Percentiles rank a stretch among this genome's conserved stretches.
phyloP scores from a whole-genome alignment of 2,113 vertebrate genomes.

The Pelodiscus sinensis region DNA sequence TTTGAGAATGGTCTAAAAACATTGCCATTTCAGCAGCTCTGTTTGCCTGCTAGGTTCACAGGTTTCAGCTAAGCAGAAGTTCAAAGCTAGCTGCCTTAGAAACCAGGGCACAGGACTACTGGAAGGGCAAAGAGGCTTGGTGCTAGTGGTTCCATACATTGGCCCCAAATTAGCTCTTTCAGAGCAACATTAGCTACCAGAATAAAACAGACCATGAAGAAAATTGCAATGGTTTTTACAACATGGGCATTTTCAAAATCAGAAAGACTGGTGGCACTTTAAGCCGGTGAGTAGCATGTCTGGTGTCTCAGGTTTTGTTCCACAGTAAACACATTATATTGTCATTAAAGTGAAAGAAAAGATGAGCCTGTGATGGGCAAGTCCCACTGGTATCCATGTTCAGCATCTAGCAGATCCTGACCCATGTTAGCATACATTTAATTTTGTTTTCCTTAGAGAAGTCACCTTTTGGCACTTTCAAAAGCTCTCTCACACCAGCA shows the following conservation, averaged over 20 bases:
- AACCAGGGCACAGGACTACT: background rate
- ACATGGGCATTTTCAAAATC: no score
- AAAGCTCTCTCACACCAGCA: constrained; percentile 47
- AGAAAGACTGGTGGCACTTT: accelerated
- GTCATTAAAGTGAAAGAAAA: background rate
- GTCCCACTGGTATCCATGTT: background rate
- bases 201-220: background rate
- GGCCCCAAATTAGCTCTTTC: background rate
- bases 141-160: background rate
- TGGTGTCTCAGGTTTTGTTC: accelerated
- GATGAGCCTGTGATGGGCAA: background rate
- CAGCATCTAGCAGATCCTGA: constrained; percentile 30
- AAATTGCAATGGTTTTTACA: background rate
- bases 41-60: constrained; percentile 21
- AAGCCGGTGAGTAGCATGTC: background rate
- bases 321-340: background rate
- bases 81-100: background rate
- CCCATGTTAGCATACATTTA: constrained; percentile 38
- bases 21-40: background rate
- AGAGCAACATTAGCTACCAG: background rate
- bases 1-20: background rate
- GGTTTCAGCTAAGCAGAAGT: constrained; percentile 1
- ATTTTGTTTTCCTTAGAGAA: constrained; percentile 58
- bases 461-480: constrained; percentile 59
- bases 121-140: background rate